Evolutionary conservation across 1,140 invertebrate genomes (phyloP), one percentile per base, ranked within the genome.

Genomic region (Euglossa dilemma): DNA sequence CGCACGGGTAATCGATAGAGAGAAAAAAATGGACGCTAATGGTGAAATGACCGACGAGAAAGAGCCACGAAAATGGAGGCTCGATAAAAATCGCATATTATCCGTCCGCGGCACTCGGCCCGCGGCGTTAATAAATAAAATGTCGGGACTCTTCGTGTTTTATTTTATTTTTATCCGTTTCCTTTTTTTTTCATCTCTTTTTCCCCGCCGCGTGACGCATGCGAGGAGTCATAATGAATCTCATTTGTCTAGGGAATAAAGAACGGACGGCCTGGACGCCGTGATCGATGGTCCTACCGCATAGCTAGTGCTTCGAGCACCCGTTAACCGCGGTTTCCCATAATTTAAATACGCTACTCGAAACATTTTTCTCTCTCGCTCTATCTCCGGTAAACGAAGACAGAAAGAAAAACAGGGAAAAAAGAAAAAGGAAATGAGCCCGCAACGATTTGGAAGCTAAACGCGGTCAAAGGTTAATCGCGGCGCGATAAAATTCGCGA

Each of bases 191-290:
- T 28, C n/a, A n/a, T n/a, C n/a, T 74, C 75, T 67, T 81, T 87
- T 87, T 76, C 61, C 45, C 50, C 45, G 23, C 63, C 50, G 45
- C n/a, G 25, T 50, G 61, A 72, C 75, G 66, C 72, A 80, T 52
- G 63, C 83, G 79, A 69, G 79, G 64, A 85, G 83, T 79, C 79
- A 88, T 88, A 88, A 88, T 88, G 87, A 88, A 88, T 88, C 83
- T 88, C 87, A 88, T 88, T 88, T 88, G 85, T 88, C 80, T 43
- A 54, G 78, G 50, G 74, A 85, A 85, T 88, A 88, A 88, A 88
- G 87, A 88, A 85, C 86, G 56, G 66, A 70, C 28, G 76, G 50
- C 20, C 28, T 85, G 74, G 78, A 88, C 83, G 43, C 63, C 28
- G 66, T 88, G 87, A 88, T 88, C 87, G 87, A 88, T 88, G 86